Conservation (phyloP, 1,140 invertebrate genomes). For the Tachypleus tridentatus region DNA sequence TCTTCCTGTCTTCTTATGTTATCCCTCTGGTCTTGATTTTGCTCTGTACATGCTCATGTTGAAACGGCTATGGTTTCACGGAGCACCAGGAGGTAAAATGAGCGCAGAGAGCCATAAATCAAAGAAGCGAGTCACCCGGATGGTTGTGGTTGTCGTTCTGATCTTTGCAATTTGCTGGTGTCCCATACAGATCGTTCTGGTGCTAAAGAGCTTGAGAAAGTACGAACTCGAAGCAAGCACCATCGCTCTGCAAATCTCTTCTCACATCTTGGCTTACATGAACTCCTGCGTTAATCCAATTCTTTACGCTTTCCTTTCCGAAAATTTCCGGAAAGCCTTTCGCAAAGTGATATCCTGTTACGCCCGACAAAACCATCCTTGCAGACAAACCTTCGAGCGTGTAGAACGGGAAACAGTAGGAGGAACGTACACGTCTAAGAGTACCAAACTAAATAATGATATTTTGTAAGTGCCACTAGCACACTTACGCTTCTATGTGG, state of each 20-base stretch:
- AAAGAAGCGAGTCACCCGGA: constrained; percentile 76
- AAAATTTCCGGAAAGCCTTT: constrained; percentile 73
- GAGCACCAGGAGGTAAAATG: constrained; percentile 51
- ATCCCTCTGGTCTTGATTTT: constrained; percentile 72
- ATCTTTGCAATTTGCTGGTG: constrained; percentile 92
- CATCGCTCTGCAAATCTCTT: constrained; percentile 63
- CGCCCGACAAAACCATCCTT: not conserved
- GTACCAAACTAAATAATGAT: constrained; percentile 13
- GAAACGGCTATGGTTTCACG: constrained; percentile 66
- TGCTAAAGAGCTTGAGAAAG: constrained; percentile 55
- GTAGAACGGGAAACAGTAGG: constrained; percentile 29
- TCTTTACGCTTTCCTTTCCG: constrained; percentile 69
- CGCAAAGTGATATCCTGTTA: constrained; percentile 42
- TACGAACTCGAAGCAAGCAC: constrained; percentile 50
- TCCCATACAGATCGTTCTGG: constrained; percentile 74
- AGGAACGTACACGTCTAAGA: constrained; percentile 17
- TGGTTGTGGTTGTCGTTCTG: constrained; percentile 85
- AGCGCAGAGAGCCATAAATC: constrained; percentile 59
- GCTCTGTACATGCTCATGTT: constrained; percentile 83
- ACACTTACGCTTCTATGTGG: no score
- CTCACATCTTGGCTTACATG: constrained; percentile 59
- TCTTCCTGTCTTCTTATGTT: constrained; percentile 69
- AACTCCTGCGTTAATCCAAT: no score
- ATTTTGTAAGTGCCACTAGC: constrained; percentile 6
- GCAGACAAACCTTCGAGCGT: no score